phyloP scores from a whole-genome alignment of 2,888 invertebrate genomes.

The Drosophila heteroneura region DNA sequence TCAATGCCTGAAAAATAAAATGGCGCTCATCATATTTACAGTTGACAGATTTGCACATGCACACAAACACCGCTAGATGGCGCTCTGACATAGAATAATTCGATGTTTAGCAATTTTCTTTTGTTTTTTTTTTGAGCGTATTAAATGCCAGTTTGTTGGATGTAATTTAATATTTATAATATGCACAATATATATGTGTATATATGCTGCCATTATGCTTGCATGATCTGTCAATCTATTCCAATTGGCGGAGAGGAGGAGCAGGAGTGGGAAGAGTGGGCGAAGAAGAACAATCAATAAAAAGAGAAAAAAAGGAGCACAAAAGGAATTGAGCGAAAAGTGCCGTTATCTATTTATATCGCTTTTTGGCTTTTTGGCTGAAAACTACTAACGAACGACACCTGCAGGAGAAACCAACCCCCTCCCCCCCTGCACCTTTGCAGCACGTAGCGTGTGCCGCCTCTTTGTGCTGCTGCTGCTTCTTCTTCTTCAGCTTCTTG shows the following conservation, averaged over 20 bases:
- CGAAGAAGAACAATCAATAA: constrained; percentile 21
- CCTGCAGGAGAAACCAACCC: constrained; percentile 52
- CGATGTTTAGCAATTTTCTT: neutral
- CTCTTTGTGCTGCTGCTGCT: constrained; percentile 17
- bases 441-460: constrained; percentile 54
- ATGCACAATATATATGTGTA: constrained; percentile 60
- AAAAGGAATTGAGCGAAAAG: constrained; percentile 62
- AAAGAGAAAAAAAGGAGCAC: constrained; percentile 4
- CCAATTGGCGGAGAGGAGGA: constrained; percentile 53
- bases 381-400: constrained; percentile 79
- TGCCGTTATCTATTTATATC: constrained; percentile 79
- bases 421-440: neutral
- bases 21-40: constrained; percentile 19
- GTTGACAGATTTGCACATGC: constrained; percentile 30
- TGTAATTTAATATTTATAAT: constrained; percentile 79
- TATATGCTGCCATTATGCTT: constrained; percentile 74
- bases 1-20: constrained; percentile 17
- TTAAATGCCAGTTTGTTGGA: constrained; percentile 63
- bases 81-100: constrained; percentile 14
- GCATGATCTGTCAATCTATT: constrained; percentile 78
- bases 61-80: constrained; percentile 19
- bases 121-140: constrained; percentile 9
- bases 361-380: constrained; percentile 76
- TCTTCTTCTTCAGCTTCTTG: constrained; percentile 45
- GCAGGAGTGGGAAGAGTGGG: neutral